These are phyloP conservation scores for Ditula angustiorana DNA, from an alignment of 2,888 invertebrate genomes.

Conservation along the genomic window DNA sequence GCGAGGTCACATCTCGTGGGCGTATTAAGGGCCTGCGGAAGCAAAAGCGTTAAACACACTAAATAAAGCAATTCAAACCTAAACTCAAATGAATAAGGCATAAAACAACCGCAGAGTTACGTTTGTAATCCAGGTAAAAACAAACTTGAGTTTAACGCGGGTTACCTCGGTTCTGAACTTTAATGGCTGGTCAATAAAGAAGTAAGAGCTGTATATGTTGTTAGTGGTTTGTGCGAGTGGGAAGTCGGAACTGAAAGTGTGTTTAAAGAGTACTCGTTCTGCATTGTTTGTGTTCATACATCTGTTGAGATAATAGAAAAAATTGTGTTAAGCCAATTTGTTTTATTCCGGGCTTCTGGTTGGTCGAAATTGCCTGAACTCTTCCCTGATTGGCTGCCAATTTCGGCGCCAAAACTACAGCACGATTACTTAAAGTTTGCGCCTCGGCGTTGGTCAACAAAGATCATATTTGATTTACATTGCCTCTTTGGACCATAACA, in stretches of 20 bases:
- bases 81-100: not conserved
- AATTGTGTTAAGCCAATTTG: constrained; percentile 17
- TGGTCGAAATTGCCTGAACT: too few species aligned
- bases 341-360: not conserved
- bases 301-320: constrained; percentile 31
- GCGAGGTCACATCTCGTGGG: constrained; percentile 50
- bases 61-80: constrained; percentile 5
- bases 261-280: constrained; percentile 32
- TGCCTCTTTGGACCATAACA: too few species aligned
- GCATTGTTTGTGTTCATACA: constrained; percentile 30
- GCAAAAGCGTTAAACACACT: not conserved
- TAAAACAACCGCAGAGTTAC: constrained; percentile 21
- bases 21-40: constrained; percentile 42
- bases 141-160: not conserved
- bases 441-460: too few species aligned
- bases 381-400: too few species aligned
- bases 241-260: constrained; percentile 48
- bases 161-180: not conserved
- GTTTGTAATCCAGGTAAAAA: constrained; percentile 2
- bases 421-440: too few species aligned
- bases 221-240: constrained; percentile 39
- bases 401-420: too few species aligned
- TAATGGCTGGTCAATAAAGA: not conserved
- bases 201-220: not conserved
- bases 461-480: too few species aligned